Evolutionary conservation across 2,113 vertebrate species (phyloP), one percentile per base, ranked within the genome.

Genomic region (Piprites chloris): DNA sequence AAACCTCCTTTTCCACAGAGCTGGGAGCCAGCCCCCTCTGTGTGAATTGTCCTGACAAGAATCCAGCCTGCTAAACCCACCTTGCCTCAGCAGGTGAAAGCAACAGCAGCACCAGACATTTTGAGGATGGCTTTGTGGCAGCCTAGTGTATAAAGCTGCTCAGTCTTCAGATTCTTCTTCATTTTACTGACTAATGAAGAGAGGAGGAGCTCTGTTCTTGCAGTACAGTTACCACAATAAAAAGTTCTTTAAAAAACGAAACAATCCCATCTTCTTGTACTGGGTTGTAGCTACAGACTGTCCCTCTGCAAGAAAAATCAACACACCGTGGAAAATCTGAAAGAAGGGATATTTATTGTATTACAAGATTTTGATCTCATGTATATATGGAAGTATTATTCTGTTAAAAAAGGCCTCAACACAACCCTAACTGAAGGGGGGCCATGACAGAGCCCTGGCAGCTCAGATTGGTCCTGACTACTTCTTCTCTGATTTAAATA

Each of bases 261-360:
- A 20, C 24, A 47, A 47, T 3, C 32, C 11, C 6, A 1, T 14
- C 9, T 28, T 32, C 14, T 2, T 35, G 2, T 6, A 37, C 11
- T 69, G 14, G 13, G 5, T 74, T 89, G 15, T 44, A 89, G 41
- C 30, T 80, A 30, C 21, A 87, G 30, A 19, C 6, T 47, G 59
- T 3, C 16, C 14, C 32, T 65, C 76, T 62, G 14, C 35, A 66
- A 74, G 30, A 17, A 65, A 69, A 73, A 37, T 5, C 32, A 74
- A 24, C 7, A 28, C 27, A 4, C 7, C 37, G 46, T 9, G 7
- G 27, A 66, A 28, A 41, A 88, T 32, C 22, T 41, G 17, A 15
- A 85, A 82, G 11, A 63, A 47, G 3, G 3, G 1, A 28, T 62
- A 77, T 61, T 65, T 16, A 53, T 39, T 44, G 23, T 21, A 35